phyloP scores from a whole-genome alignment of 2,113 vertebrate species.

The Rissa tridactyla region DNA sequence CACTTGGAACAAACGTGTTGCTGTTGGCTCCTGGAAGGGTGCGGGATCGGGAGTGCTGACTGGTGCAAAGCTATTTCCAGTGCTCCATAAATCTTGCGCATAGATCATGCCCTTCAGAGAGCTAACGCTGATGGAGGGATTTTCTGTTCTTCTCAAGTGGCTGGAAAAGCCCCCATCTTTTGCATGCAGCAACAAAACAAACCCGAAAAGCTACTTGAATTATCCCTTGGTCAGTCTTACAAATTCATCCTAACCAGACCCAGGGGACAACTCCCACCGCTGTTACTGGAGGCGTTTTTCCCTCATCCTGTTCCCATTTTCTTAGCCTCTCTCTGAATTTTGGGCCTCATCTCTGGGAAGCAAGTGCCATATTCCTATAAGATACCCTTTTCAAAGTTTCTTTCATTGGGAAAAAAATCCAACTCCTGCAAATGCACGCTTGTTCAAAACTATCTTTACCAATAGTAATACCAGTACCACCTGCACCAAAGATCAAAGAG shows the following conservation, averaged over 20 bases:
- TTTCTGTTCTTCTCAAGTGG: neutral
- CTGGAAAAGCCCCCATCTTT: neutral
- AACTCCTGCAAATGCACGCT: fast-evolving
- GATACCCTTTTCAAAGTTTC: neutral
- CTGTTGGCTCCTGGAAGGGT: neutral
- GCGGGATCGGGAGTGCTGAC: neutral
- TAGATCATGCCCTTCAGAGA: neutral
- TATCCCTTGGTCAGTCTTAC: neutral
- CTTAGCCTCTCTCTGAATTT: neutral
- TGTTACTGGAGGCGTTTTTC: neutral
- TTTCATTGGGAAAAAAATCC: neutral
- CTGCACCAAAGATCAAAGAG: neutral
- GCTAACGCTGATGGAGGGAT: neutral
- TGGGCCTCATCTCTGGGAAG: neutral
- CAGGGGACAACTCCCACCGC: neutral
- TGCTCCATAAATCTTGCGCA: neutral
- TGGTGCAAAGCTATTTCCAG: conserved; percentile 20
- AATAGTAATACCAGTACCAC: neutral
- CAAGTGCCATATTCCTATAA: neutral
- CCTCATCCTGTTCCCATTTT: neutral
- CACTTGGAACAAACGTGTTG: neutral
- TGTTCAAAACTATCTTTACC: neutral
- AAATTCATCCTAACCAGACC: neutral
- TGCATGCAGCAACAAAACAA: neutral
- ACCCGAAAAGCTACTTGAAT: neutral